Conservation (phyloP, 2,888 invertebrate species). For the Sicus ferrugineus region DNA sequence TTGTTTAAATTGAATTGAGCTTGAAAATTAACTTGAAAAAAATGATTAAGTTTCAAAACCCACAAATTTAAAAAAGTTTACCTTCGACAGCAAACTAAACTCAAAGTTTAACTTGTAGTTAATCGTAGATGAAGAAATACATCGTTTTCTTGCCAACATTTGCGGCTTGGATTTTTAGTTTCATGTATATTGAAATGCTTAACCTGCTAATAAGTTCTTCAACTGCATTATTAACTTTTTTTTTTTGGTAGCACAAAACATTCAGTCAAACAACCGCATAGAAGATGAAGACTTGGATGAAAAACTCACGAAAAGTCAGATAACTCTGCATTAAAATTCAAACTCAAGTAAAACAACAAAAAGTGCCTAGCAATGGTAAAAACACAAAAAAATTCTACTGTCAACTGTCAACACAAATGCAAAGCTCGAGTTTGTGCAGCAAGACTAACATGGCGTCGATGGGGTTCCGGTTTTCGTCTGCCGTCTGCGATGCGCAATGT, state of each 20-base stretch:
- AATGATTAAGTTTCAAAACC: slow-evolving; percentile 2
- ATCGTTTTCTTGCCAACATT: background rate
- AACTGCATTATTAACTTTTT: too few relatives aligned
- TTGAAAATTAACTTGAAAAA: slow-evolving; percentile 9
- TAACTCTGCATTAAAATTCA: too few relatives aligned
- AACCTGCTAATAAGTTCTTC: too few relatives aligned
- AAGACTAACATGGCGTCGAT: background rate
- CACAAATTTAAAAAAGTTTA: background rate
- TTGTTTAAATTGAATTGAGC: slow-evolving; percentile 15
- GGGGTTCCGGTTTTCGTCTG: slow-evolving; percentile 12
- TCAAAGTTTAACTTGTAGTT: background rate
- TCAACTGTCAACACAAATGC: background rate
- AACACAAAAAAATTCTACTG: background rate
- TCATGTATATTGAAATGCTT: too few relatives aligned
- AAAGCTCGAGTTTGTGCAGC: background rate
- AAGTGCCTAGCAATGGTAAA: too few relatives aligned
- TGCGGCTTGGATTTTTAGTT: background rate
- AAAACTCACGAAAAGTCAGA: too few relatives aligned
- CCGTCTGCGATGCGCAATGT: background rate
- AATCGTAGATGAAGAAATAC: too few relatives aligned
- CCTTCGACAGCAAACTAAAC: background rate
- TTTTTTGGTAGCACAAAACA: too few relatives aligned
- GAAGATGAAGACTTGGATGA: too few relatives aligned
- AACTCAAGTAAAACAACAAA: too few relatives aligned
- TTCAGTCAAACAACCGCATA: too few relatives aligned